Evolutionary conservation across 2,797 vertebrate species (phyloP).

Genomic region (Darevskia mixta): DNA sequence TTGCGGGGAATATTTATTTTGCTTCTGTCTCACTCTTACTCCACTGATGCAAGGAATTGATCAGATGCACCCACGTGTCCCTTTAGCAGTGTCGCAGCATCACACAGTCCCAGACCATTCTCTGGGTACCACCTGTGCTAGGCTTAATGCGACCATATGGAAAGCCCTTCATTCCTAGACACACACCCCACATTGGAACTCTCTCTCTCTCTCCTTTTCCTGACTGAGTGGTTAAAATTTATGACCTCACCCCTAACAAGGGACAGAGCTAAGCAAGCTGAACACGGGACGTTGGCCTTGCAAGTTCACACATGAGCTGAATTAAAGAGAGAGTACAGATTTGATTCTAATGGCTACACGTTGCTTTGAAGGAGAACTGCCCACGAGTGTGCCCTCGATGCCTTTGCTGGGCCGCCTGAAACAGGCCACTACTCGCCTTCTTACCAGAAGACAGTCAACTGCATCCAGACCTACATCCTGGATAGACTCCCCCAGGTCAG

Average conservation of each 20-base stretch:
- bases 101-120: no score
- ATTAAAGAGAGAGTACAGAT: neutral
- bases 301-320: neutral
- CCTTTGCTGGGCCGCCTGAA: slow-evolving; percentile 91
- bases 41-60: neutral
- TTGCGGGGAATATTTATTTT: neutral
- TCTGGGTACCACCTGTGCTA: neutral
- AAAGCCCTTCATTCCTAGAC: neutral
- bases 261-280: neutral
- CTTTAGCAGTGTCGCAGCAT: neutral
- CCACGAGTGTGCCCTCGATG: slow-evolving; percentile 87
- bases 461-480: slow-evolving; percentile 85
- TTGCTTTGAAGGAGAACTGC: slow-evolving; percentile 82
- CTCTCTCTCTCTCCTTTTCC: neutral
- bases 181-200: neutral
- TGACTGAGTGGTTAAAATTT: neutral
- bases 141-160: neutral
- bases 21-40: neutral
- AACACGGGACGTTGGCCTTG: no score
- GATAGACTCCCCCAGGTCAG: slow-evolving; percentile 83
- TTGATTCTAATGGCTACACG: neutral
- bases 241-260: neutral
- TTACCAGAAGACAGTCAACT: slow-evolving; percentile 95
- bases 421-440: slow-evolving; percentile 91
- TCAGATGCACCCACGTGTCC: neutral